Conservation (phyloP, 2,113 vertebrate species). For the Atlantisia rogersi region DNA sequence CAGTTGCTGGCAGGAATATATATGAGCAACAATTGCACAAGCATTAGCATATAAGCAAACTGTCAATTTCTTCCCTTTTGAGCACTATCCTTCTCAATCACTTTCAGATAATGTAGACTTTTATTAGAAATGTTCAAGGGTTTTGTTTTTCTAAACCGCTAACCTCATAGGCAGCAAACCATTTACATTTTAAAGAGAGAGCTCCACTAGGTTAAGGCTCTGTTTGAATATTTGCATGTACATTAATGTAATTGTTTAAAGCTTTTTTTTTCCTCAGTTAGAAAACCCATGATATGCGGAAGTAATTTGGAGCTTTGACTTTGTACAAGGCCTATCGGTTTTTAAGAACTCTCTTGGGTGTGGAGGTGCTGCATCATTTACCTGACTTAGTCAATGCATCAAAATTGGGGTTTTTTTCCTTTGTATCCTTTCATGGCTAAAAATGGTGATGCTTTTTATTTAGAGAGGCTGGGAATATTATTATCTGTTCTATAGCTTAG, state of each 20-base stretch:
- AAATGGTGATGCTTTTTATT: neutral
- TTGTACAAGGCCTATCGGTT: neutral
- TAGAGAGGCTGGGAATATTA: neutral
- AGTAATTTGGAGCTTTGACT: neutral
- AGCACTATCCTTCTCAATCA: neutral
- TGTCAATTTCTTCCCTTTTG: neutral
- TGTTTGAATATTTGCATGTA: neutral
- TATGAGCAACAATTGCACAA: neutral
- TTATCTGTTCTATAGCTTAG: neutral
- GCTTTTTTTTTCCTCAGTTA: neutral
- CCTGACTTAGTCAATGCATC: neutral
- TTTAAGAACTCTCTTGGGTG: neutral
- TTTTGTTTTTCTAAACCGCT: neutral
- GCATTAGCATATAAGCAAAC: neutral
- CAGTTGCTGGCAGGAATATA: neutral
- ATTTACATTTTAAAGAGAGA: slow-evolving; percentile 1
- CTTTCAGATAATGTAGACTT: neutral
- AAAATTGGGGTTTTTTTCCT: neutral
- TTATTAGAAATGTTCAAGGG: neutral
- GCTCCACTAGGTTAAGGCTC: neutral
- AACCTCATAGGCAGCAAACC: neutral
- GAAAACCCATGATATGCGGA: neutral
- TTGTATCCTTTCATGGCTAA: neutral
- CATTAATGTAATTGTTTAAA: neutral
- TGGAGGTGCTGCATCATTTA: neutral